Evolutionary conservation across 2,797 vertebrate species (phyloP).

Genomic region (Melanogrammus aeglefinus): DNA sequence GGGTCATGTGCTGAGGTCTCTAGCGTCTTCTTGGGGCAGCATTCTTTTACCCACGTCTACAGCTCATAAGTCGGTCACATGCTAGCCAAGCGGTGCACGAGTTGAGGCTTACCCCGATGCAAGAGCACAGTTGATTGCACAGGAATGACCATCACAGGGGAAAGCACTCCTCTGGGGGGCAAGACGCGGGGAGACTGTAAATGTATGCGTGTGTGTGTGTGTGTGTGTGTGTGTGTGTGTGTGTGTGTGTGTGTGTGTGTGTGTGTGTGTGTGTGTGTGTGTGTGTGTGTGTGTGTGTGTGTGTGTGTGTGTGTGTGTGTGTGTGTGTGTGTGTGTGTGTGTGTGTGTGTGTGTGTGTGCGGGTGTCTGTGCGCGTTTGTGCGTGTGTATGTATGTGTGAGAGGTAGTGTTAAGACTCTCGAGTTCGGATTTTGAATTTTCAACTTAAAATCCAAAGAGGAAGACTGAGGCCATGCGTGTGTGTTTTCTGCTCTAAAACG

Average conservation of each 20-base stretch:
- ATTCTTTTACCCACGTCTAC: neutral
- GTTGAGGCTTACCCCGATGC: constrained; percentile 76
- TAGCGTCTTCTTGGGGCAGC: neutral
- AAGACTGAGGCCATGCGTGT: too few relatives aligned
- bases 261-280: neutral
- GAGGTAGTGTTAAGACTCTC: too few relatives aligned
- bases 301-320: neutral
- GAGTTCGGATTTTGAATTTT: too few relatives aligned
- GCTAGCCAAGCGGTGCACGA: constrained; percentile 74
- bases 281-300: neutral
- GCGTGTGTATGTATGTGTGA: neutral
- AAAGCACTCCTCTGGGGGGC: constrained; percentile 16
- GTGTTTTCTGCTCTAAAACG: too few relatives aligned
- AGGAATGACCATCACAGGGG: constrained; percentile 75
- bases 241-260: too few relatives aligned
- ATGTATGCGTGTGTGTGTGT: too few relatives aligned
- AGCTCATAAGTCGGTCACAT: constrained; percentile 84
- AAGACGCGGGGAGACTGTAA: neutral
- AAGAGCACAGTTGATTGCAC: constrained; percentile 61
- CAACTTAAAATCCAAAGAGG: too few relatives aligned
- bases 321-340: neutral
- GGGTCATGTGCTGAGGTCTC: neutral
- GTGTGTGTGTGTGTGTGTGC: too few relatives aligned
- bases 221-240: too few relatives aligned
- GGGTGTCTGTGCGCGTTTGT: too few relatives aligned